Evolutionary conservation across 2,888 invertebrate genomes (phyloP), one percentile per base, ranked within the genome.

Genomic region (Sinentomon sp.): DNA sequence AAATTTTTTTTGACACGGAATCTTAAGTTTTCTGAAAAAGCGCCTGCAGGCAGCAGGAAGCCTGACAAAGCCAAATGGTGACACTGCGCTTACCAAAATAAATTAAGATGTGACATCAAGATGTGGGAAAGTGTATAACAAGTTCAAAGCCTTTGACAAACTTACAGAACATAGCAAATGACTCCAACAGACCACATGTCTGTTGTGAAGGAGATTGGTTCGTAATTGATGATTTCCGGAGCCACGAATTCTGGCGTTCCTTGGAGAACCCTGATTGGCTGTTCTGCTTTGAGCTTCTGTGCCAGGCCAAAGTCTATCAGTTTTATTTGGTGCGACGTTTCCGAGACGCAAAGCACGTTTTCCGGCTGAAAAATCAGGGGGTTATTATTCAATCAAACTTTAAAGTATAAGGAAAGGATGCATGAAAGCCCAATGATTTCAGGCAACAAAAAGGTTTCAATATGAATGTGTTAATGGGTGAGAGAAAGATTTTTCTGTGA

Each of bases 101-200:
- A n/a, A n/a, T n/a, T n/a, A n/a, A n/a, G n/a, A 12, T 13, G 6
- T 13, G 30, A 1, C 13, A 14, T 13, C 13, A 12, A 12, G 4
- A 13, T n/a, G 12, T 6, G 21, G 5, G 10, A 12, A 31, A 25
- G n/a, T 5, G 9, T 4, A 17, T 17, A 7, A 9, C 9, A 9
- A 20, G 33, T n/a, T n/a, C n/a, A n/a, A n/a, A n/a, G n/a, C n/a
- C n/a, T n/a, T n/a, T n/a, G n/a, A n/a, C n/a, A n/a, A n/a, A 63
- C 78, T 73, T 56, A 85, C 80, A 87, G 54, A 37, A 85, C 76
- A 49, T 87, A 89, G 48, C 78, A 78, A 40, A 87, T 76, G 33
- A 87, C 83, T 13, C 87, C 87, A 25, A 87, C 64, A 45, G 80
- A 78, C 89, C 89, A 89, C 82, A 89, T 83, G 50, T 89, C 89